Percentiles rank a stretch among this genome's conserved stretches.
These are phyloP conservation scores for Amphipyra berbera DNA, from an alignment of 2,888 invertebrate species.

Conservation along the genomic window DNA sequence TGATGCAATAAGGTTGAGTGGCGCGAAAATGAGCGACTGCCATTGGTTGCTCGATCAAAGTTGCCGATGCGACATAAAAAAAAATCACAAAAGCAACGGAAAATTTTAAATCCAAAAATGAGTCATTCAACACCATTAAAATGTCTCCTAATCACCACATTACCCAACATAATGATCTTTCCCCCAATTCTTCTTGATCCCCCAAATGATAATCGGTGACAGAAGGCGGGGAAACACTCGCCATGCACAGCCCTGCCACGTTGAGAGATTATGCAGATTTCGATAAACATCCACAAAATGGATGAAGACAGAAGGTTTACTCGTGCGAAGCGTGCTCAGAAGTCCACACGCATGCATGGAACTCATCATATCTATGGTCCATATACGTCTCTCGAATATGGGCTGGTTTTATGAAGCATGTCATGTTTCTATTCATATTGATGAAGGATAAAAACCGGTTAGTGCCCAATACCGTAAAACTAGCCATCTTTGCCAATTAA, in stretches of 20 bases:
- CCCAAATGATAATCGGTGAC: conserved; percentile 49
- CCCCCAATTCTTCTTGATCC: conserved; percentile 27
- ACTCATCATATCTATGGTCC: no score
- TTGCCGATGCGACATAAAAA: neutral
- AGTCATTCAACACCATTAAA: conserved; percentile 4
- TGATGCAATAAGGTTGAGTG: no score
- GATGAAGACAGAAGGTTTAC: conserved; percentile 12
- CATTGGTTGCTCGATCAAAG: no score
- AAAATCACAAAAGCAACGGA: neutral
- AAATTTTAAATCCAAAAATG: conserved; percentile 6
- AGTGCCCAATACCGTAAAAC: no score
- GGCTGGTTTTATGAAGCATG: no score
- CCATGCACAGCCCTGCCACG: conserved; percentile 19
- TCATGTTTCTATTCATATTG: no score
- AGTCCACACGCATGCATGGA: no score
- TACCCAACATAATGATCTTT: conserved; percentile 23
- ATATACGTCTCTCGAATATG: no score
- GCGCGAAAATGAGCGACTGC: no score
- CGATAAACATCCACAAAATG: conserved; percentile 21
- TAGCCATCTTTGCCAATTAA: no score
- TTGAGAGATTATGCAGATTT: conserved; percentile 54
- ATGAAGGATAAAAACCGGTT: no score
- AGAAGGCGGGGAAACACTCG: conserved; percentile 25
- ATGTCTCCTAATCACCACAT: conserved; percentile 27
- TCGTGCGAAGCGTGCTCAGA: neutral